phyloP scores from a whole-genome alignment of 1,140 invertebrate species.

The Metopolophium dirhodum region DNA sequence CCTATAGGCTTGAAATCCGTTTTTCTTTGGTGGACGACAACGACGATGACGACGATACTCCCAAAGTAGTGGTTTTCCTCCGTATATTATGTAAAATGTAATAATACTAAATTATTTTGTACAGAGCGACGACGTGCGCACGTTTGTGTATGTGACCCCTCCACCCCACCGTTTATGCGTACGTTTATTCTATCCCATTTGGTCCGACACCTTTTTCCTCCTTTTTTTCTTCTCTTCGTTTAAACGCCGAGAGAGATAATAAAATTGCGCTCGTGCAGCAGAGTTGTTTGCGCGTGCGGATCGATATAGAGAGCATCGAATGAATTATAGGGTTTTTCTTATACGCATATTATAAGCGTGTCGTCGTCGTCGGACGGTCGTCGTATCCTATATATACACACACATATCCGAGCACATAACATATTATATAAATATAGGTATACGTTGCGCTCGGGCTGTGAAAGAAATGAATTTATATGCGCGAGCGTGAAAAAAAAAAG shows the following conservation, averaged over 20 bases:
- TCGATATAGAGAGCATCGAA: constrained; percentile 58
- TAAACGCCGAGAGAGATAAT: not conserved
- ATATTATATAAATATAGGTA: not conserved
- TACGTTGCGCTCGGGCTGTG: not conserved
- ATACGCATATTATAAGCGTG: not conserved
- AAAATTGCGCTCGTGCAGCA: constrained; percentile 28
- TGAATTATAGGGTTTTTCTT: constrained; percentile 56
- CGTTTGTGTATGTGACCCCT: not conserved
- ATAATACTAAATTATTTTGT: not conserved
- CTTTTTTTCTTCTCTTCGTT: not conserved
- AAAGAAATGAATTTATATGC: constrained; percentile 50
- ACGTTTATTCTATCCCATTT: constrained; percentile 60
- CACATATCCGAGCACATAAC: not conserved
- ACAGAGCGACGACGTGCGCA: not conserved
- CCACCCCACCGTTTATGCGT: not conserved
- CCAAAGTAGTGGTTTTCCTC: not conserved
- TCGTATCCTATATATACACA: constrained; percentile 11
- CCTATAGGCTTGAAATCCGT: not conserved
- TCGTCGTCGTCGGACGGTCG: constrained; percentile 7
- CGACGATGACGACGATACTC: not conserved
- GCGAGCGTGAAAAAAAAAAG: constrained; percentile 16
- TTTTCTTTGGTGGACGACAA: not conserved
- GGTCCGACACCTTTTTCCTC: constrained; percentile 57
- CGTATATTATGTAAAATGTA: not conserved
- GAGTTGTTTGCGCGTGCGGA: constrained; percentile 56